Evolutionary conservation across 2,888 invertebrate genomes (phyloP).

Genomic region (Alsophila aescularia): DNA sequence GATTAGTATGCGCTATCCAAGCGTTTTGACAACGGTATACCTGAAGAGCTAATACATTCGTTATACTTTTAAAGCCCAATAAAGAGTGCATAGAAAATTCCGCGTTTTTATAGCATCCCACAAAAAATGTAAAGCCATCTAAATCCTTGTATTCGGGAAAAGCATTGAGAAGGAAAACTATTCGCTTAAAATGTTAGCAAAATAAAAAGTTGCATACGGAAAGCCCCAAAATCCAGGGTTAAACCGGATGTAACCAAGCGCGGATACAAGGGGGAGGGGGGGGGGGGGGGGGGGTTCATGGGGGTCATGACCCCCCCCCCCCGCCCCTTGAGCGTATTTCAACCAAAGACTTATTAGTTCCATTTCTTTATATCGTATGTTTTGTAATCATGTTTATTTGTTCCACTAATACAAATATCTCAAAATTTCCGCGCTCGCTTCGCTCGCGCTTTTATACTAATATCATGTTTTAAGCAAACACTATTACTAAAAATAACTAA

Average conservation of each 20-base stretch:
- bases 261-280: no score
- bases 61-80: slow-evolving; percentile 9
- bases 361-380: no score
- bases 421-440: no score
- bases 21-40: not conserved
- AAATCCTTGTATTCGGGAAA: slow-evolving; percentile 18
- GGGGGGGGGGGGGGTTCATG: no score
- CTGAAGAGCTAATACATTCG: slow-evolving; percentile 5
- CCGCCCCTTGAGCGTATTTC: no score
- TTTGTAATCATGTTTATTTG: no score
- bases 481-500: no score
- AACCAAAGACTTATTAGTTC: no score
- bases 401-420: no score
- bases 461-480: no score
- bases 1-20: slow-evolving; percentile 1
- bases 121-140: slow-evolving; percentile 21
- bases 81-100: slow-evolving; percentile 18
- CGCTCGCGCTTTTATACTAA: no score
- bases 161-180: slow-evolving; percentile 5
- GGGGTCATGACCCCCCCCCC: no score
- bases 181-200: slow-evolving; percentile 34
- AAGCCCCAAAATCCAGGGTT: slow-evolving; percentile 44
- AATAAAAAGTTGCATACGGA: slow-evolving; percentile 38
- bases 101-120: slow-evolving; percentile 13
- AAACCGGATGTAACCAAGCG: slow-evolving; percentile 45